A percentile compares a stretch with the other conserved stretches of the same genome.
These are phyloP conservation scores for Anticlea derivata DNA, from an alignment of 2,888 invertebrate species.

Conservation along the genomic window DNA sequence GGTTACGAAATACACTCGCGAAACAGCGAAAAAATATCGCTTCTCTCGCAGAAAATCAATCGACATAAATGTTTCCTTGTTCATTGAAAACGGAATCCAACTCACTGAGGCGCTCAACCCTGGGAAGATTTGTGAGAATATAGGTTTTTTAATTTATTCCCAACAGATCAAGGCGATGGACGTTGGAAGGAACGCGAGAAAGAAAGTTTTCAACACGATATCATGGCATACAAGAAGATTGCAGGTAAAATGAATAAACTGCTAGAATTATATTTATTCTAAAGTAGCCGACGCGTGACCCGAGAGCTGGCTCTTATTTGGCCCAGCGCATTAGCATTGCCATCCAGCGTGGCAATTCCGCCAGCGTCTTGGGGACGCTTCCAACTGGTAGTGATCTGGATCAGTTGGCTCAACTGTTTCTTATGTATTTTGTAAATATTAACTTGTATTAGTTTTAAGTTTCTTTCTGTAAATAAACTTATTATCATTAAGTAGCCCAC, in stretches of 20 bases:
- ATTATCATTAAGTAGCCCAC: too few species aligned
- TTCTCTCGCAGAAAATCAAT: slow-evolving; percentile 45
- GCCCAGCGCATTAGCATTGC: too few species aligned
- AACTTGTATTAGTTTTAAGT: too few species aligned
- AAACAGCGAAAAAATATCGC: slow-evolving; percentile 41
- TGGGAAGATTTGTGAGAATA: slow-evolving; percentile 38
- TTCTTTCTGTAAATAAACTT: too few species aligned
- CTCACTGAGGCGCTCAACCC: slow-evolving; percentile 35
- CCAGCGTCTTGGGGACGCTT: too few species aligned
- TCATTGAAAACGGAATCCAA: slow-evolving; percentile 50
- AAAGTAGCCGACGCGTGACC: too few species aligned
- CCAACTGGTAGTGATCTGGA: too few species aligned
- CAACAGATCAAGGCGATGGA: slow-evolving; percentile 69
- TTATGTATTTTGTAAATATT: too few species aligned
- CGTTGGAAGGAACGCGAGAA: slow-evolving; percentile 67
- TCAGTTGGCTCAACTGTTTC: too few species aligned
- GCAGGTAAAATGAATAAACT: slow-evolving; percentile 53
- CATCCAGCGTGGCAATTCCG: too few species aligned
- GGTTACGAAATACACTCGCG: slow-evolving; percentile 31
- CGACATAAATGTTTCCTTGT: slow-evolving; percentile 40
- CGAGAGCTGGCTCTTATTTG: too few species aligned
- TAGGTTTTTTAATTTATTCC: slow-evolving; percentile 52
- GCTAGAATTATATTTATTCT: too few species aligned
- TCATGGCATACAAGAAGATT: slow-evolving; percentile 61
- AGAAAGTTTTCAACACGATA: slow-evolving; percentile 62